Base-by-base conservation (phyloP, 2,113 vertebrate species). In the Lepus timidus region DNA sequence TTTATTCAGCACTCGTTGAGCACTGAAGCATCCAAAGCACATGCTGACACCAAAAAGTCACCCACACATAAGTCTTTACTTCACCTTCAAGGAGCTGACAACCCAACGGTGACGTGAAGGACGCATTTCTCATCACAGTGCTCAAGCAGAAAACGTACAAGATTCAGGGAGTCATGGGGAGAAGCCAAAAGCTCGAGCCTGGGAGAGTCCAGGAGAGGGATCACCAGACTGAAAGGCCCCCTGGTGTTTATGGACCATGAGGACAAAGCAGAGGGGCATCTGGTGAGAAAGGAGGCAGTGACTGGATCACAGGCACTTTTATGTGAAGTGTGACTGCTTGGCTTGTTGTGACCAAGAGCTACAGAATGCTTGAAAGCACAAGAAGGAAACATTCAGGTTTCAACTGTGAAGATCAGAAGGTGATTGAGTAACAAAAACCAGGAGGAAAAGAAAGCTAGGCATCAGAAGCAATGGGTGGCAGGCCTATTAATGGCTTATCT, bases 291-390 rank as follows among this genome's bases (percentile, higher is more conserved):
- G 31, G 7, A 61, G 49, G 29, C 29, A 9, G 13, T 4, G 23
- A n/a, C 36, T 0, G 0, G 65, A 27, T 0, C 1, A 19, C 5
- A 8, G 23, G 13, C 9, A 52, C 33, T 9, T n/a, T 64, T 61
- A 9, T 27, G 22, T 25, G 27, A 10, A 11, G 19, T 7, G 9
- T 65, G 29, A 16, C 14, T 2, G 9, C 16, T 19, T 55, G 23
- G 11, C 20, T 3, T 13, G 1, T 16, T 3, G 8, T 19, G 23
- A 51, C 36, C 39, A 65, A 52, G 58, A 64, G 20, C 67, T 55
- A 0, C 1, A 3, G 14, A 5, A 36, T 4, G 31, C 19, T 55
- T 78, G 39, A 19, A 14, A 83, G 20, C n/a, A 27, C 7, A 14
- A 12, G 19, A 27, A 74, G 12, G 58, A 25, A 36, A 58, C 0